Evolutionary conservation across 92 coral and sea anemone species (phyloP).

Genomic region (Actinernus sp.): DNA sequence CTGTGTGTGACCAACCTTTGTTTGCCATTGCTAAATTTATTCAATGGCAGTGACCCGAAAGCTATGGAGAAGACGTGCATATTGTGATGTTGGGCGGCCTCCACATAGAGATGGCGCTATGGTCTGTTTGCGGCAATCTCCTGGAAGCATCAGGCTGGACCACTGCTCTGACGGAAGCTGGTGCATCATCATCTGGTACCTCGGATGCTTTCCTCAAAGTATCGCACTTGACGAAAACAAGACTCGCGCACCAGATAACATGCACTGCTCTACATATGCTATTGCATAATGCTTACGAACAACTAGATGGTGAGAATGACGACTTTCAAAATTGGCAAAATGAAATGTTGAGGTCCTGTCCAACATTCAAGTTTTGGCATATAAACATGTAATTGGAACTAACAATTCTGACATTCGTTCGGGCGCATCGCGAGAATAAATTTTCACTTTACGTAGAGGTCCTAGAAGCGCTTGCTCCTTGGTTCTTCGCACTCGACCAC

Average conservation of each 20-base stretch:
- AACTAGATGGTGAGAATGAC: conserved; percentile 9
- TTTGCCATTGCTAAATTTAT: conserved; percentile 67
- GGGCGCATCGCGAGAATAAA: conserved; percentile 48
- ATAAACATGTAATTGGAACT: conserved; percentile 1
- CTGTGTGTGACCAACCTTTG: conserved; percentile 63
- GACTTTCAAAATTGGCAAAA: conserved; percentile 22
- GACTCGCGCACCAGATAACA: conserved; percentile 34
- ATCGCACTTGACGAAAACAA: conserved; percentile 42
- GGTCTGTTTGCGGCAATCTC: conserved; percentile 64
- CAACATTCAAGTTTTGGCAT: conserved; percentile 43
- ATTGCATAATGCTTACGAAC: conserved; percentile 1
- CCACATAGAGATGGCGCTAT: conserved; percentile 63
- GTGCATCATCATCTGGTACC: conserved; percentile 32
- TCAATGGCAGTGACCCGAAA: conserved; percentile 69
- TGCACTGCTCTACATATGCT: conserved; percentile 5
- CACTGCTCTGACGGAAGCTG: conserved; percentile 24
- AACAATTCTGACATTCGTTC: conserved; percentile 17
- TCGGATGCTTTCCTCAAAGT: conserved; percentile 59
- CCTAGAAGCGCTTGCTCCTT: conserved; percentile 30
- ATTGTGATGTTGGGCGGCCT: conserved; percentile 74
- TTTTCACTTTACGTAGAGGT: conserved; percentile 50
- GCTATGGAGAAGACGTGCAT: conserved; percentile 59
- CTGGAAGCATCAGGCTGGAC: conserved; percentile 74
- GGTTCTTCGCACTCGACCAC: conserved; percentile 56
- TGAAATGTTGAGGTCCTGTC: conserved; percentile 20